A percentile compares a stretch with the other conserved stretches of the same genome.
These are phyloP conservation scores for Aricia artaxerxes DNA, from an alignment of 2,888 invertebrate species.

Conservation along the genomic window DNA sequence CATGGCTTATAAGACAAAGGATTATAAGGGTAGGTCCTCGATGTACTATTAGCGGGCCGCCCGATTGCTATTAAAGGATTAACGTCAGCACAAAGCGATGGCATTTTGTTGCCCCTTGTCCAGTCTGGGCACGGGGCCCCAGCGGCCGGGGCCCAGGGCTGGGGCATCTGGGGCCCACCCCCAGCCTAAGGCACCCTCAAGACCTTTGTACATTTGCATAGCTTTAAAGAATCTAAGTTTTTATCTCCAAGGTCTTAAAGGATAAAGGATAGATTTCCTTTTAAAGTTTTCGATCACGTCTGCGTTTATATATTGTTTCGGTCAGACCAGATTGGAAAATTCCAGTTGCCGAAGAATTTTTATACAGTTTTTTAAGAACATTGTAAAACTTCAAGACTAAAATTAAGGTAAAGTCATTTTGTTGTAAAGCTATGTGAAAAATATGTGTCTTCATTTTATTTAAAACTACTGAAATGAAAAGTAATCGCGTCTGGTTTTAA, in stretches of 20 bases:
- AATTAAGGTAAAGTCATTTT: no score
- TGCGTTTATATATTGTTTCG: neutral
- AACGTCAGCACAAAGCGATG: slow-evolving; percentile 71
- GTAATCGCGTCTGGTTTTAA: neutral
- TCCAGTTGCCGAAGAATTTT: neutral
- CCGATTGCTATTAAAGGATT: slow-evolving; percentile 78
- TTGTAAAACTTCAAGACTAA: no score
- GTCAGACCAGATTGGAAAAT: neutral
- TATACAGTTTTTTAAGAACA: neutral
- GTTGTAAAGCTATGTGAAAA: neutral
- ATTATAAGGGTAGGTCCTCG: slow-evolving; percentile 38
- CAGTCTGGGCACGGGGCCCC: slow-evolving; percentile 48
- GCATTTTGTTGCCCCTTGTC: slow-evolving; percentile 76
- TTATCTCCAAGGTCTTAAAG: slow-evolving; percentile 71
- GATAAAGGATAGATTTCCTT: slow-evolving; percentile 57
- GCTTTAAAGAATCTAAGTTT: slow-evolving; percentile 70
- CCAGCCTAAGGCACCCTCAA: slow-evolving; percentile 59
- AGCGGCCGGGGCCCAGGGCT: slow-evolving; percentile 40
- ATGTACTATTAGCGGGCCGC: slow-evolving; percentile 48
- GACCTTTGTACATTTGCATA: slow-evolving; percentile 78
- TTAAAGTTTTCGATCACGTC: slow-evolving; percentile 31
- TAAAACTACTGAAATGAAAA: neutral
- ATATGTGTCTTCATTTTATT: neutral
- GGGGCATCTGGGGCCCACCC: slow-evolving; percentile 36
- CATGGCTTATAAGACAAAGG: slow-evolving; percentile 45